Conservation (phyloP, 2,888 invertebrate species). For the Carpatolechia fugitivella region DNA sequence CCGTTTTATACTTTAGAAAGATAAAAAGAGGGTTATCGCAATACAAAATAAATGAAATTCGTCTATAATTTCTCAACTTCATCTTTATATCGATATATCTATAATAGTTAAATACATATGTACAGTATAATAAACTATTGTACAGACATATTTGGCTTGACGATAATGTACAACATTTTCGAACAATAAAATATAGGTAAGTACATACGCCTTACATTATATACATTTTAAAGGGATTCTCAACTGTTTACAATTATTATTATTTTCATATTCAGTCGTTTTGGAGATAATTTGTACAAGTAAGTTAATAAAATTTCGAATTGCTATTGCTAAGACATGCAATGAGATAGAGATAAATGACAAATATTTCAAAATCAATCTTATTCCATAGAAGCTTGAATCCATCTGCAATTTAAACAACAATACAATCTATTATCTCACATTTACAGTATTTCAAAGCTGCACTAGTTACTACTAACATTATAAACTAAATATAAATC, state of each 20-base stretch:
- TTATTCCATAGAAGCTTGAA: slow-evolving; percentile 57
- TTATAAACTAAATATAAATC: slow-evolving; percentile 44
- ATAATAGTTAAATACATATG: slow-evolving; percentile 50
- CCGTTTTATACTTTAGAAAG: no score
- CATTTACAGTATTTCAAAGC: slow-evolving; percentile 41
- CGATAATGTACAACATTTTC: slow-evolving; percentile 25
- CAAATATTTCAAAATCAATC: neutral
- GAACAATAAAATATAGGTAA: slow-evolving; percentile 40
- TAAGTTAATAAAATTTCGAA: neutral
- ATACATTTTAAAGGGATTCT: slow-evolving; percentile 45
- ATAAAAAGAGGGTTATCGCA: neutral
- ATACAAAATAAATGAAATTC: neutral
- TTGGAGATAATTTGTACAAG: slow-evolving; percentile 37
- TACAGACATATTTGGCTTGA: slow-evolving; percentile 26
- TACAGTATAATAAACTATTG: slow-evolving; percentile 49
- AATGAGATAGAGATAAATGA: neutral
- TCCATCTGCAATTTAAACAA: slow-evolving; percentile 65
- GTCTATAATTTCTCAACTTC: slow-evolving; percentile 24
- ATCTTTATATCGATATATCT: slow-evolving; percentile 41
- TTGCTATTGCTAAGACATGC: neutral
- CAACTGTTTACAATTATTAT: slow-evolving; percentile 48
- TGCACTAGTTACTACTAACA: slow-evolving; percentile 34
- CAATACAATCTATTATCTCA: slow-evolving; percentile 43
- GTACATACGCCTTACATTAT: slow-evolving; percentile 49
- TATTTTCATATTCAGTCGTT: slow-evolving; percentile 55